Evolutionary conservation across 2,888 invertebrate genomes (phyloP).

Genomic region (Deilephila elpenor): DNA sequence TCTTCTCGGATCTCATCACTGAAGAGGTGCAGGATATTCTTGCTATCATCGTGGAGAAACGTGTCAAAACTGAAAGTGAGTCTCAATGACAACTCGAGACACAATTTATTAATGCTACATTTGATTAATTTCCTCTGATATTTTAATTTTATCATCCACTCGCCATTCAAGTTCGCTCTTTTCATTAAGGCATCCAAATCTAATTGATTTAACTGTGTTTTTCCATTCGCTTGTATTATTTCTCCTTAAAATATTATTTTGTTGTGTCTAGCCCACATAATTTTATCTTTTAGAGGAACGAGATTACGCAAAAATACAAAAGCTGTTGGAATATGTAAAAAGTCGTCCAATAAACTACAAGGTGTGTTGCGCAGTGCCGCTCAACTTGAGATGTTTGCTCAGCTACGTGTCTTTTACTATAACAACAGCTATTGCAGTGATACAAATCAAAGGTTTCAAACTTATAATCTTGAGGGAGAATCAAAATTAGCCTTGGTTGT

Average conservation of each 20-base stretch:
- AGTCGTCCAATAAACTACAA: background rate
- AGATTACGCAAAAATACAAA: background rate
- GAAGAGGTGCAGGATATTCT: background rate
- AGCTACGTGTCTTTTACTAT: background rate
- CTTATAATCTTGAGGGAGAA: background rate
- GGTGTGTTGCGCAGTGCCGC: constrained; percentile 8
- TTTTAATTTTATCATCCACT: too few relatives aligned
- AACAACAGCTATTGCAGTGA: background rate
- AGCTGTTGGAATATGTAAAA: background rate
- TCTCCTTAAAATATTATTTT: too few relatives aligned
- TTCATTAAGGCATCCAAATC: too few relatives aligned
- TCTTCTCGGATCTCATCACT: background rate
- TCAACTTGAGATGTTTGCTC: background rate
- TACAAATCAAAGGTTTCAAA: constrained; percentile 2
- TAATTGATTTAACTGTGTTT: too few relatives aligned
- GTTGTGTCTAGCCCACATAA: too few relatives aligned
- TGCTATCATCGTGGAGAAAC: background rate
- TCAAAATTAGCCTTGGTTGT: background rate
- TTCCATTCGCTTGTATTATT: too few relatives aligned
- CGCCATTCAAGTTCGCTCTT: too few relatives aligned
- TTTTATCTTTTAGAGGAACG: constrained; percentile 6
- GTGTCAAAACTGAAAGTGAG: background rate
- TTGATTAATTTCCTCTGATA: too few relatives aligned
- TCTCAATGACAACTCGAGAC: background rate
- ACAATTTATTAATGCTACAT: too few relatives aligned